A percentile compares a stretch with the other conserved stretches of the same genome.
phyloP scores from a whole-genome alignment of 1,140 invertebrate genomes.

The Ceratina japonica region DNA sequence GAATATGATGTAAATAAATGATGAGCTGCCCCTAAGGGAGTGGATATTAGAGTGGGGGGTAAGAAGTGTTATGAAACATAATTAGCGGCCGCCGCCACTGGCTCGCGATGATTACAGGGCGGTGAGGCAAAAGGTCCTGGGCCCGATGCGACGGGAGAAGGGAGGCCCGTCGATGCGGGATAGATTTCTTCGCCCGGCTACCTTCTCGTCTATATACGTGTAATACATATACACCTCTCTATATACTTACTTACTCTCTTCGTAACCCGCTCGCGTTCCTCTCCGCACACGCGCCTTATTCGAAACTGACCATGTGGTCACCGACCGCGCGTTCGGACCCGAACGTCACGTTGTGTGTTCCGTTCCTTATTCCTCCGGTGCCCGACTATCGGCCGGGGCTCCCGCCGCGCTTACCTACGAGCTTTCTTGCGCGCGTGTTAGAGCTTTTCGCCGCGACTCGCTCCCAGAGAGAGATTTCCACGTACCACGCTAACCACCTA shows the following conservation, averaged over 20 bases:
- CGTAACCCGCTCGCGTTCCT: slow-evolving; percentile 27
- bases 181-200: slow-evolving; percentile 71
- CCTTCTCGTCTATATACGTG: background rate
- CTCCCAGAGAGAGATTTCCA: slow-evolving; percentile 37
- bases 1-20: slow-evolving; percentile 79
- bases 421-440: slow-evolving; percentile 10
- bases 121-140: slow-evolving; percentile 76
- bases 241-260: slow-evolving; percentile 58
- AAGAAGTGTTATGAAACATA: slow-evolving; percentile 80
- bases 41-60: slow-evolving; percentile 75
- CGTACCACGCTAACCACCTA: slow-evolving; percentile 53
- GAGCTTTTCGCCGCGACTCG: slow-evolving; percentile 12
- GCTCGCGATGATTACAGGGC: slow-evolving; percentile 79
- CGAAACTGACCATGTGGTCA: slow-evolving; percentile 2
- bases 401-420: slow-evolving; percentile 39
- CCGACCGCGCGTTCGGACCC: slow-evolving; percentile 13
- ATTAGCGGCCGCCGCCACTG: slow-evolving; percentile 79
- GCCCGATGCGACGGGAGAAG: slow-evolving; percentile 49
- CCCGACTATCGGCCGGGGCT: slow-evolving; percentile 6
- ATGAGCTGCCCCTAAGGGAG: slow-evolving; percentile 78
- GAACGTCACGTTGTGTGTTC: slow-evolving; percentile 8
- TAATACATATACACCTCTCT: slow-evolving; percentile 31
- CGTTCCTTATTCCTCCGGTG: no score
- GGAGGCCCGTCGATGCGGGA: slow-evolving; percentile 55
- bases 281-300: background rate